Evolutionary conservation across 2,888 invertebrate species (phyloP).

Genomic region (Netelia virgata): DNA sequence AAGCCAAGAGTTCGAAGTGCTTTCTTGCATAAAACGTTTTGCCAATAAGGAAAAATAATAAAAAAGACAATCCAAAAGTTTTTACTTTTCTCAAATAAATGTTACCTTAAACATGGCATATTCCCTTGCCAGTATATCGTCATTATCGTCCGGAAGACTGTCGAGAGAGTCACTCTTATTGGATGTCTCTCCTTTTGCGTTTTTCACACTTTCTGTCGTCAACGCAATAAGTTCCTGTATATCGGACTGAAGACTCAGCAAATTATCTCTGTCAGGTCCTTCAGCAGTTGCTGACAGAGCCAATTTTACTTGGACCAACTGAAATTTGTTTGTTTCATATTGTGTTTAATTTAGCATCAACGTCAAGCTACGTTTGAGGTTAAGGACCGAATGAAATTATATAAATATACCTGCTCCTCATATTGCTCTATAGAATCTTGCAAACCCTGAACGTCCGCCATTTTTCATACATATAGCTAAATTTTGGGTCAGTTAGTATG

Average conservation of each 20-base stretch:
- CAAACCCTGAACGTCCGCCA: slow-evolving; percentile 77
- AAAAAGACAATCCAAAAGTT: not conserved
- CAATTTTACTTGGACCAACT: slow-evolving; percentile 89
- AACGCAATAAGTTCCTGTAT: slow-evolving; percentile 89
- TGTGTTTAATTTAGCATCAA: slow-evolving; percentile 37
- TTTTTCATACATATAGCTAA: slow-evolving; percentile 54
- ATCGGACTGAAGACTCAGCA: slow-evolving; percentile 88
- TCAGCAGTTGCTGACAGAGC: slow-evolving; percentile 86
- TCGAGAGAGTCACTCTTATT: slow-evolving; percentile 69
- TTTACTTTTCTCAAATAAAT: slow-evolving; percentile 41
- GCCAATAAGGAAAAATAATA: not conserved
- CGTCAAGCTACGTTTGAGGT: not conserved
- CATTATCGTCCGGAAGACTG: slow-evolving; percentile 69
- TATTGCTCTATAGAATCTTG: slow-evolving; percentile 78
- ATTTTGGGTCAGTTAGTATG: slow-evolving; percentile 4
- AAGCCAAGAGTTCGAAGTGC: too few species aligned
- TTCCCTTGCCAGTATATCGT: slow-evolving; percentile 86
- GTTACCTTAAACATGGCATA: slow-evolving; percentile 90
- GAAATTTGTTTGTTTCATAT: slow-evolving; percentile 56
- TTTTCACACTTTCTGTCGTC: slow-evolving; percentile 87
- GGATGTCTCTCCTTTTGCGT: slow-evolving; percentile 69
- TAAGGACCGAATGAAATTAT: slow-evolving; percentile 2
- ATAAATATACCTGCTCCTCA: slow-evolving; percentile 77
- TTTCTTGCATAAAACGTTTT: too few species aligned
- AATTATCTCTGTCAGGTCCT: slow-evolving; percentile 86